Base-by-base conservation (phyloP, 2,113 vertebrate genomes). In the Tympanuchus pallidicinctus region DNA sequence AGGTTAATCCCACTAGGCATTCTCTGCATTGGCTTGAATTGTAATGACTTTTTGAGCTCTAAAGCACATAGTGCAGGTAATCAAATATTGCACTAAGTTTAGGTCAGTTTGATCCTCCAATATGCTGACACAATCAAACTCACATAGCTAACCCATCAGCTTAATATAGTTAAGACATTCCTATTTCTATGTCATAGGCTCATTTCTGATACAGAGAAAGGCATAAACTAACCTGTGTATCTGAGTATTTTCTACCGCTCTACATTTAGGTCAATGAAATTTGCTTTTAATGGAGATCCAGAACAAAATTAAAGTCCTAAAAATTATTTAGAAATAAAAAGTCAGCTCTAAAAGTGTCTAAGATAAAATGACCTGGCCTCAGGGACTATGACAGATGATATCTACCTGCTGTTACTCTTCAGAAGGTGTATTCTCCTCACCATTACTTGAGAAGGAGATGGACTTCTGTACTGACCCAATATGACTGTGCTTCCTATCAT, bases 1-100 rank as follows among this genome's bases (percentile, higher is more conserved):
- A 96, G 90, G 77, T 97, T 92, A 96, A 84, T 96, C 81, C 90
- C 91, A 94, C 83, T 80, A 96, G 66, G 89, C 71, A 95, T 95
- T 97, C 40, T 38, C 34, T 69, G 73, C 85, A 87, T 93, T 60
- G 38, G 72, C 64, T 48, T 59, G 75, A 75, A 93, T 36, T 54
- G 60, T 93, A 89, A 96, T 85, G 95, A 73, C 91, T 96, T 95
- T 78, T 82, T 75, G 27, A 94, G 90, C 52, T 90, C 79, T 90
- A 95, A 93, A 96, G 80, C 61, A 22, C 47, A 57, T 20, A 60
- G 86, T 52, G 61, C 65, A 69, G 20, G 57, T 67, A 86, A 94
- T 96, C 88, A 94, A 95, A 88, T 88, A 52, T 2, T 64, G 60
- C 83, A 60, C 32, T 65, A 81, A 94, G 7, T 67, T 93, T 70